Evolutionary conservation across 2,888 invertebrate genomes (phyloP).

Genomic region (Geophilus truncorum): DNA sequence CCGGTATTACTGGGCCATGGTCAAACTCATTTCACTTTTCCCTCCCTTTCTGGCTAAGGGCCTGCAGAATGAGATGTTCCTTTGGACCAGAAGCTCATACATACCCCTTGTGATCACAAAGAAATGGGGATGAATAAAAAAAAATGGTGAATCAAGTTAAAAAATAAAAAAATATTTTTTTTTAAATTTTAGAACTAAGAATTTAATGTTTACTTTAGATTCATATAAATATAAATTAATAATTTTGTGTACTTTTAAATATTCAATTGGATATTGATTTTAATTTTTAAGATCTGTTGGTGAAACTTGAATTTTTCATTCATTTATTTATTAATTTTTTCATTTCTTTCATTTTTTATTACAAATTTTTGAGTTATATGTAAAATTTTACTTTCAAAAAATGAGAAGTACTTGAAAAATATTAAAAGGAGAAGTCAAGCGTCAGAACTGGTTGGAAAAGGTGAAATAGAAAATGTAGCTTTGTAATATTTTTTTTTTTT

Average conservation of each 20-base stretch:
- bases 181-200: not conserved
- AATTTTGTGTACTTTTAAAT: not conserved
- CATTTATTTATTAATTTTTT: not conserved
- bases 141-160: not conserved
- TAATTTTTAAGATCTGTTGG: not conserved
- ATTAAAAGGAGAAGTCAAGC: not conserved
- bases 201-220: not conserved
- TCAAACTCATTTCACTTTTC: slow-evolving; percentile 16
- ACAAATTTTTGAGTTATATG: not conserved
- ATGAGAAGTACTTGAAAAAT: too few relatives aligned
- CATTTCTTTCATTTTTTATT: too few relatives aligned
- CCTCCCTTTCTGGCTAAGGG: slow-evolving; percentile 18
- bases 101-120: not conserved
- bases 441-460: not conserved
- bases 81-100: not conserved
- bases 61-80: slow-evolving; percentile 7
- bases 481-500: not conserved
- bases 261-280: not conserved
- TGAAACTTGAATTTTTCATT: not conserved
- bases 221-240: not conserved
- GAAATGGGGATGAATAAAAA: not conserved
- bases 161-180: not conserved
- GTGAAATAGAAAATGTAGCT: not conserved
- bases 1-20: slow-evolving; percentile 20
- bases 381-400: too few relatives aligned